Base-by-base conservation (phyloP, 1,140 invertebrate genomes). In the Trachelipus rathkii region DNA sequence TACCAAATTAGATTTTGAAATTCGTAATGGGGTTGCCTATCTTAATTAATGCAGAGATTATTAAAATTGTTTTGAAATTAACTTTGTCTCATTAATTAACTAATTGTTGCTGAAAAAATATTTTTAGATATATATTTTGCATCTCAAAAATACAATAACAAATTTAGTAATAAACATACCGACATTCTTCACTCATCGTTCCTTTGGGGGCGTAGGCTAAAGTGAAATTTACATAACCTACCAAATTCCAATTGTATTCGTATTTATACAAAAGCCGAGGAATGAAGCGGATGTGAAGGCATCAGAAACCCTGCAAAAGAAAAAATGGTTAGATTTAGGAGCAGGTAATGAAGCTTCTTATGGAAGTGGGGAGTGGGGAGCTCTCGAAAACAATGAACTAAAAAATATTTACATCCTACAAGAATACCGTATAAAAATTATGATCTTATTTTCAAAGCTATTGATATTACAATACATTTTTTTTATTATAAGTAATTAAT, bases 201-300 rank as follows among this genome's bases (percentile, higher is more conserved):
- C 87, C 86, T 74, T 87, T 85, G 15, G 88, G 88, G 45, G 92
- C 89, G 78, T 87, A 87, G 3, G 92, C 89, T 44, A 95, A 85
- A 10, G 91, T 92, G 83, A 91, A 92, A 82, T 94, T 90, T n/a
- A 92, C 85, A 84, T 92, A 95, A 33, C 91, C 91, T 10, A 86
- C 79, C 0, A 92, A 85, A 44, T 87, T 87, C 81, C 88, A 87
- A 79, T 90, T 80, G 84, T 88, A 85, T 83, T 88, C 85, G 82
- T 90, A 88, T 78, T 87, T 85, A 83, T 95, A 95, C 11, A 94
- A 85, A 19, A 93, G 81, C 83, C 89, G 88, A 0, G 92, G 92
- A 78, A 95, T 88, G 82, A 94, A 92, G 83, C 91, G 0, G 92
- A 93, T 19, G 93, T 94, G 84, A 95, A 94, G 68, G 93, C 93